Evolutionary conservation across 2,888 invertebrate species (phyloP).

Genomic region (Protophormia terraenovae): DNA sequence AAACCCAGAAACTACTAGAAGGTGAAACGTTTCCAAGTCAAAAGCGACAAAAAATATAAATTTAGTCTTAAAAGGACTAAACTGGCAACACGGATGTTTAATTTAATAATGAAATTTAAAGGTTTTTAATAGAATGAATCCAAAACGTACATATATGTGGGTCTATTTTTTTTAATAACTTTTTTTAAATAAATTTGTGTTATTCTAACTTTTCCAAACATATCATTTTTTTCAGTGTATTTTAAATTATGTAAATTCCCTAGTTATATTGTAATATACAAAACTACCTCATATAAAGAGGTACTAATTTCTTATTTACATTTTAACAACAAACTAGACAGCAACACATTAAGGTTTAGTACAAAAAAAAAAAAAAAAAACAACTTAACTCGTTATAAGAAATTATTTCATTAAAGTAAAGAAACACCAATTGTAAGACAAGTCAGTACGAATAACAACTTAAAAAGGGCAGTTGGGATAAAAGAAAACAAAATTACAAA

Average conservation of each 20-base stretch:
- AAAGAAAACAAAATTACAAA: not conserved
- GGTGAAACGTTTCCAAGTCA: too few relatives aligned
- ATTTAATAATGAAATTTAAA: too few relatives aligned
- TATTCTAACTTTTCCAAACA: too few relatives aligned
- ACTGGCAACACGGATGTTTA: too few relatives aligned
- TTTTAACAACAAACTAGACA: not conserved
- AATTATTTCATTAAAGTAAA: slow-evolving; percentile 73
- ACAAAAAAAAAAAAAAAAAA: not conserved
- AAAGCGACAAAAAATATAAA: too few relatives aligned
- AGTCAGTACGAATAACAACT: not conserved
- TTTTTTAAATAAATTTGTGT: too few relatives aligned
- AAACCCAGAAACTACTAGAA: too few relatives aligned
- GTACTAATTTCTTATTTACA: slow-evolving; percentile 6
- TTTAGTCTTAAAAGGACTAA: too few relatives aligned
- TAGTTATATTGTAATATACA: not conserved
- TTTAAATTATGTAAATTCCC: not conserved
- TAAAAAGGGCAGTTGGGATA: not conserved
- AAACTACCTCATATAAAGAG: not conserved
- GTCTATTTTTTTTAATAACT: too few relatives aligned
- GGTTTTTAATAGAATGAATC: too few relatives aligned
- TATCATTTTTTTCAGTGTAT: not conserved
- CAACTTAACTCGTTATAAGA: slow-evolving; percentile 74
- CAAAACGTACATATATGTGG: too few relatives aligned
- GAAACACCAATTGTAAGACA: slow-evolving; percentile 31
- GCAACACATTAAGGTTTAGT: not conserved